phyloP scores from a whole-genome alignment of 2,888 invertebrate species.

The Hemaris fuciformis region DNA sequence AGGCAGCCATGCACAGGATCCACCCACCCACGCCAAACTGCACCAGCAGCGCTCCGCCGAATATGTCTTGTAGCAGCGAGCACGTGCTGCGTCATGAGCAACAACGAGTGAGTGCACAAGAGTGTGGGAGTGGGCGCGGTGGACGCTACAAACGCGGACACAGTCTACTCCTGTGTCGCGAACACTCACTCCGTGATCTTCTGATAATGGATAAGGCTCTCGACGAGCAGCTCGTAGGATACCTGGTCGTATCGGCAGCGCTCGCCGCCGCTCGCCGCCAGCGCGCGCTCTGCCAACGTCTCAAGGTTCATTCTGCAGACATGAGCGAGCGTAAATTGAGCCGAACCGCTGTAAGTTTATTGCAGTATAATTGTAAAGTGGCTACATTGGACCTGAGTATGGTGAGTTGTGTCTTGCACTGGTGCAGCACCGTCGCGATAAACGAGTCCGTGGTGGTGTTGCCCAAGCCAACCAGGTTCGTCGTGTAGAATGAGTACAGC shows the following conservation, averaged over 20 bases:
- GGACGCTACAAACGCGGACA: too few relatives aligned
- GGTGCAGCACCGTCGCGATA: conserved; percentile 60
- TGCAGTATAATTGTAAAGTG: too few relatives aligned
- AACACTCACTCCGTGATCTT: conserved; percentile 49
- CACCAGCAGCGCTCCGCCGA: conserved; percentile 58
- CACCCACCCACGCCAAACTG: conserved; percentile 72
- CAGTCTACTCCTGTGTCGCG: too few relatives aligned
- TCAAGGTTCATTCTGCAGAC: conserved; percentile 52
- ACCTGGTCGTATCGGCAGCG: conserved; percentile 30
- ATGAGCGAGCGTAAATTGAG: background rate
- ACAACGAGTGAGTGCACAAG: background rate
- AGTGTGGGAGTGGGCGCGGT: background rate
- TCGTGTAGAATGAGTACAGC: conserved; percentile 64
- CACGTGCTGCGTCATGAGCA: conserved; percentile 40
- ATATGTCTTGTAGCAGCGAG: conserved; percentile 52
- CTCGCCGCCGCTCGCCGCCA: conserved; percentile 17
- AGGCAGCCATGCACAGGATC: conserved; percentile 74
- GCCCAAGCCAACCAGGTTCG: conserved; percentile 66
- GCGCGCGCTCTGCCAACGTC: conserved; percentile 41
- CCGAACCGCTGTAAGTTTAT: background rate
- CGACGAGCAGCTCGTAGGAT: conserved; percentile 39
- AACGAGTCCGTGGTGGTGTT: conserved; percentile 76
- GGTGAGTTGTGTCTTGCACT: conserved; percentile 60
- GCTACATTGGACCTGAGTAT: conserved; percentile 51
- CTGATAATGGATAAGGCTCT: conserved; percentile 51